Conservation (phyloP, 2,113 vertebrate genomes). For the Etia nguti region DNA sequence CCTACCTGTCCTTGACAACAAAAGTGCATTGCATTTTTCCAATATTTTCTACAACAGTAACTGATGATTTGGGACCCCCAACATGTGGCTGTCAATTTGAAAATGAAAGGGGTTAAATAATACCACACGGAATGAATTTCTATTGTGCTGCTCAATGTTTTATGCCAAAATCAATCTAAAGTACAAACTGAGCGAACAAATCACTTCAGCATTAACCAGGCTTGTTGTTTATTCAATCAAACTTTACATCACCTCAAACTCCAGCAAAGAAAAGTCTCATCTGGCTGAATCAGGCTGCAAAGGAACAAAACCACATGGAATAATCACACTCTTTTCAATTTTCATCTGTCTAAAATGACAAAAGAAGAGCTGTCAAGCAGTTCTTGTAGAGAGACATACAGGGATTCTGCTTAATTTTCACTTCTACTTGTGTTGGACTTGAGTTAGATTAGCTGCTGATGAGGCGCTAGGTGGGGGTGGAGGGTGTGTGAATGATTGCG, state of each 20-base stretch:
- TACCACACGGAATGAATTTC: fast-evolving
- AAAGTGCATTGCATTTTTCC: not conserved
- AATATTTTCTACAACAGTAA: not conserved
- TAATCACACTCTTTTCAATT: not conserved
- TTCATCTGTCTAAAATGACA: not conserved
- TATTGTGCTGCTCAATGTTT: not conserved
- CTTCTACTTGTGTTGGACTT: not conserved
- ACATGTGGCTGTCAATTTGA: not conserved
- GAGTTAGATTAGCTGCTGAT: constrained; percentile 5
- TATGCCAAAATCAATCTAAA: not conserved
- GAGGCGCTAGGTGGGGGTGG: not conserved
- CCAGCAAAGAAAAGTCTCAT: not conserved
- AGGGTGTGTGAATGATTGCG: not conserved
- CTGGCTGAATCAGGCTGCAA: not conserved
- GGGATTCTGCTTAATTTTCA: not conserved
- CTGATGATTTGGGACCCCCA: not conserved
- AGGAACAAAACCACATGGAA: not conserved
- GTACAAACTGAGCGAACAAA: not conserved
- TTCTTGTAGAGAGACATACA: not conserved
- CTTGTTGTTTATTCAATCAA: not conserved
- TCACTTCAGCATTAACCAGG: not conserved
- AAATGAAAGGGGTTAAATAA: not conserved
- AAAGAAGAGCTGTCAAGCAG: not conserved
- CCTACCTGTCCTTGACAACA: not conserved
- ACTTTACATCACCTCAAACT: not conserved